phyloP scores from a whole-genome alignment of 2,113 vertebrate species.

The Pseudorectes ferrugineus region DNA sequence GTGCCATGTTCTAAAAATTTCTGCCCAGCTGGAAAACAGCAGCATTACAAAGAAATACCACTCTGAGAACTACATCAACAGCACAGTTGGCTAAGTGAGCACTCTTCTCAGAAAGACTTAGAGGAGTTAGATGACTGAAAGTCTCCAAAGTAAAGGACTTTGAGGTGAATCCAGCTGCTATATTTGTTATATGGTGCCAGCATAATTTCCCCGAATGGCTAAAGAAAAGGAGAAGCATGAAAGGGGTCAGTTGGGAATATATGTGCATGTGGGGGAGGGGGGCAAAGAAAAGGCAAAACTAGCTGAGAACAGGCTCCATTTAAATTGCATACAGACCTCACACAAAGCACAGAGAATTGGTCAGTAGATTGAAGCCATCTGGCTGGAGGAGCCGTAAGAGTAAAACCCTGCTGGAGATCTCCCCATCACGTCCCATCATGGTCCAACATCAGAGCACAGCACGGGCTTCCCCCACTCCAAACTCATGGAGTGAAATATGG shows the following conservation, averaged over 20 bases:
- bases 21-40: not conserved
- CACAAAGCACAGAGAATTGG: conserved; percentile 63
- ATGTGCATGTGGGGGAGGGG: conserved; percentile 6
- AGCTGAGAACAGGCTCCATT: conserved; percentile 46
- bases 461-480: not conserved
- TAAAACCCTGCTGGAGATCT: conserved; percentile 61
- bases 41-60: not conserved
- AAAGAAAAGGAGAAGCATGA: conserved; percentile 2
- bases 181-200: conserved; percentile 18
- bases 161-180: not conserved
- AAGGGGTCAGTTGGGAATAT: conserved; percentile 41
- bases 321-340: conserved; percentile 61
- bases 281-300: conserved; percentile 45
- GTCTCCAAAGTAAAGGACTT: not conserved
- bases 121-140: not conserved
- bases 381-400: conserved; percentile 52
- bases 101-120: conserved; percentile 18
- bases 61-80: not conserved
- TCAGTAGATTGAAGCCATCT: conserved; percentile 68
- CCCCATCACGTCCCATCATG: conserved; percentile 39
- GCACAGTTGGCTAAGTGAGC: not conserved
- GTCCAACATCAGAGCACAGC: conserved; percentile 47
- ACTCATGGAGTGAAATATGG: conserved; percentile 10
- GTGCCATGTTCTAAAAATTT: not conserved
- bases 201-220: not conserved